A percentile compares a stretch with the other conserved stretches of the same genome.
Evolutionary conservation across 2,797 vertebrate species (phyloP).

Genomic region (Onychomys torridus): DNA sequence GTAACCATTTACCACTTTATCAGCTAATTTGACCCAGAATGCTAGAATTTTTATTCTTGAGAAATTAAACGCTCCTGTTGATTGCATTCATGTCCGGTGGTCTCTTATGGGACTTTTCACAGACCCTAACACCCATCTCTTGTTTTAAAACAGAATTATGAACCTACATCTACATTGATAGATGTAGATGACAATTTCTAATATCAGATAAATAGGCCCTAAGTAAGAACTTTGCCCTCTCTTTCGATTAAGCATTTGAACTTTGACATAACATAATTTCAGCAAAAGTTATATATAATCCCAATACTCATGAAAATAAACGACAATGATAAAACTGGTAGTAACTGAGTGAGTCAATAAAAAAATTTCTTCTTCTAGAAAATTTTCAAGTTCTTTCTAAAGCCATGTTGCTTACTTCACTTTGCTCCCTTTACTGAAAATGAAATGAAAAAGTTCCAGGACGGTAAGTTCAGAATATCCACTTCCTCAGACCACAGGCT

Average conservation of each 20-base stretch:
- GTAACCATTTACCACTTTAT: too few species aligned
- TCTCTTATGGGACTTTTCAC: too few species aligned
- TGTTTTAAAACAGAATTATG: not conserved
- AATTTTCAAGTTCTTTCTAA: not conserved
- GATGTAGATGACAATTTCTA: not conserved
- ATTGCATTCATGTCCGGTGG: too few species aligned
- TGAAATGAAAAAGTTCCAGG: not conserved
- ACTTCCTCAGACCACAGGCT: not conserved
- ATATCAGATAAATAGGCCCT: not conserved
- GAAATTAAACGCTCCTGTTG: too few species aligned
- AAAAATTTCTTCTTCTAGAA: not conserved
- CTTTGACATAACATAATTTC: conserved; percentile 38
- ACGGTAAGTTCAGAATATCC: not conserved
- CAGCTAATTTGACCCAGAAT: too few species aligned
- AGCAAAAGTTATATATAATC: conserved; percentile 4
- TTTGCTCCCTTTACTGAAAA: not conserved
- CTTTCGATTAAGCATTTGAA: conserved; percentile 35
- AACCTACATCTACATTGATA: not conserved
- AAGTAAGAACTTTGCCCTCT: not conserved
- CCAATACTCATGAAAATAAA: conserved; percentile 17
- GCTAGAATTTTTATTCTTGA: too few species aligned
- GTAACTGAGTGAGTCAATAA: not conserved
- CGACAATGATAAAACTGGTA: not conserved
- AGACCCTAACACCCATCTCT: too few species aligned
- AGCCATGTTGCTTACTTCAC: not conserved